A percentile compares a stretch with the other conserved stretches of the same genome.
phyloP scores from a whole-genome alignment of 2,888 invertebrate genomes.

The Erynnis tages region DNA sequence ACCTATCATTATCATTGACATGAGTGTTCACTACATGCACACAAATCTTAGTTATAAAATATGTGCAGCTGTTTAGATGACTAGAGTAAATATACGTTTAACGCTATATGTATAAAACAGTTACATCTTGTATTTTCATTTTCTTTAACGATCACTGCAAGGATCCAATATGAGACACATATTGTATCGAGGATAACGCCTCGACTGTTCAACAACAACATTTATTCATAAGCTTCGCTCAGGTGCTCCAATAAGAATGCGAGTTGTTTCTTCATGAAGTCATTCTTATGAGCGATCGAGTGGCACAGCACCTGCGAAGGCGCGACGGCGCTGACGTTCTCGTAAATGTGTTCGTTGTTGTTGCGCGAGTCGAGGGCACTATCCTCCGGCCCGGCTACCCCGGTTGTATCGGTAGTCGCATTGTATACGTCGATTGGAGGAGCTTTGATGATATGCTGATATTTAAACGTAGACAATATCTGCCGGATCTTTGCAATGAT shows the following conservation, averaged over 20 bases:
- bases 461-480: slow-evolving; percentile 88
- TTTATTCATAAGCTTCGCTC: slow-evolving; percentile 85
- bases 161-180: slow-evolving; percentile 76
- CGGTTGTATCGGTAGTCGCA: slow-evolving; percentile 60
- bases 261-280: slow-evolving; percentile 76
- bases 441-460: slow-evolving; percentile 82
- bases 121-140: slow-evolving; percentile 60
- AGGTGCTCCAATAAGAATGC: slow-evolving; percentile 84
- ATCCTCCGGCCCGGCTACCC: slow-evolving; percentile 60
- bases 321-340: slow-evolving; percentile 64
- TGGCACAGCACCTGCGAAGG: slow-evolving; percentile 72
- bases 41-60: slow-evolving; percentile 55
- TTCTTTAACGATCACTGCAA: slow-evolving; percentile 80
- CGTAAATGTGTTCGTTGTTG: slow-evolving; percentile 61
- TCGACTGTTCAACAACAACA: slow-evolving; percentile 56
- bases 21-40: slow-evolving; percentile 77
- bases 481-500: slow-evolving; percentile 92
- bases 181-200: slow-evolving; percentile 73
- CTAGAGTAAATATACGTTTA: slow-evolving; percentile 78
- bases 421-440: slow-evolving; percentile 75
- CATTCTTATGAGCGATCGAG: slow-evolving; percentile 75
- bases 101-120: slow-evolving; percentile 72
- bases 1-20: slow-evolving; percentile 60
- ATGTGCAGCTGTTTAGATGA: slow-evolving; percentile 79
- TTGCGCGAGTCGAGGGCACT: slow-evolving; percentile 67